Percentiles rank a stretch among this genome's conserved stretches.
Evolutionary conservation across 2,113 vertebrate species (phyloP).

Genomic region (Phalacrocorax pelagicus): DNA sequence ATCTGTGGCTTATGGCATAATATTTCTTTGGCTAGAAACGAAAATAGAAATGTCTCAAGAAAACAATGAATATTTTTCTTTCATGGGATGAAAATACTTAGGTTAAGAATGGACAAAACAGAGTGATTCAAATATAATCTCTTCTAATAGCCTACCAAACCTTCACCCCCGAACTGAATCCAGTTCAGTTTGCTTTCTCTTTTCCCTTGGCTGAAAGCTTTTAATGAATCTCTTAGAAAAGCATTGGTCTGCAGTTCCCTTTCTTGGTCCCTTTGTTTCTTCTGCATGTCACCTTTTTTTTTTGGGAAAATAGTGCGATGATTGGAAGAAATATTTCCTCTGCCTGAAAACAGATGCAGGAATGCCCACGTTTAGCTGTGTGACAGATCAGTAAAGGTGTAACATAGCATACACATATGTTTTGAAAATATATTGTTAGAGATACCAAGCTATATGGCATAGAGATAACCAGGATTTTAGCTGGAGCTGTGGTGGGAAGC

Average conservation of each 20-base stretch:
- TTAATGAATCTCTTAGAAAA: neutral
- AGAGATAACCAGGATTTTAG: neutral
- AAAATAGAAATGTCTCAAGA: neutral
- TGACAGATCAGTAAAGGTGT: neutral
- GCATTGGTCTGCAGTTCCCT: neutral
- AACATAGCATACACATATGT: neutral
- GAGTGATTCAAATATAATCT: neutral
- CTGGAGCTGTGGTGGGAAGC: neutral
- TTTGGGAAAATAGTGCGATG: neutral
- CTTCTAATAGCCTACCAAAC: neutral
- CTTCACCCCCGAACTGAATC: neutral
- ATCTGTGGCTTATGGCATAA: neutral
- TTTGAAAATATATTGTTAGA: neutral
- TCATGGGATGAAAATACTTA: neutral
- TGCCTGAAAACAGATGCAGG: neutral
- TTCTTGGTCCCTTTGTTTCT: neutral
- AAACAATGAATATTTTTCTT: constrained; percentile 8
- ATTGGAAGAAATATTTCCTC: neutral
- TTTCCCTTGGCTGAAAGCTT: neutral
- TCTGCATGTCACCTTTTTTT: neutral
- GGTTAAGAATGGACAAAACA: neutral
- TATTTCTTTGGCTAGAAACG: neutral
- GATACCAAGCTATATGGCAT: neutral
- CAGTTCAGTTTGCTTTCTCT: neutral
- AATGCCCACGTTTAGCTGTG: neutral